Percentiles rank a stretch among this genome's conserved stretches.
Conservation (phyloP, 2,113 vertebrate species). For the Trematocara unimaculatum region DNA sequence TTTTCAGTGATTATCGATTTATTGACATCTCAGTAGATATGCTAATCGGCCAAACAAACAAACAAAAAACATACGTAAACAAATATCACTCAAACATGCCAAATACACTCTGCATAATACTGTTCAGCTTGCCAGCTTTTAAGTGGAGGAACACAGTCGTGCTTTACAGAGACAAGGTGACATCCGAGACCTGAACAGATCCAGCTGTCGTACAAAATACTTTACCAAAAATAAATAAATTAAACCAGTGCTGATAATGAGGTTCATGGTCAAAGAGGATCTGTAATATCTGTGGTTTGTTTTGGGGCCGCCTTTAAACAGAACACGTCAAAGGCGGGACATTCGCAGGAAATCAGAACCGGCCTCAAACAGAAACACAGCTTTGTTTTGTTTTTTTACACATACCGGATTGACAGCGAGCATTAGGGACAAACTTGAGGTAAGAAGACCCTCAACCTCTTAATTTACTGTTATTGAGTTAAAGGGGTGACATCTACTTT, state of each 20-base stretch:
- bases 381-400: not conserved
- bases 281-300: not conserved
- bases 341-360: not conserved
- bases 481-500: not conserved
- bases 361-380: not conserved
- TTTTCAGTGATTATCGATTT: not conserved
- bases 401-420: not conserved
- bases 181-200: constrained; percentile 3
- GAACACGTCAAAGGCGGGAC: not conserved
- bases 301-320: not conserved
- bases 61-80: not conserved
- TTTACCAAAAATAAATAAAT: constrained; percentile 29
- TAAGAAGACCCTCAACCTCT: constrained; percentile 4
- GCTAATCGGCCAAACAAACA: not conserved
- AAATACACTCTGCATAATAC: constrained; percentile 18
- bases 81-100: constrained; percentile 8
- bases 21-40: not conserved
- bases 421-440: not conserved
- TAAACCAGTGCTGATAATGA: not conserved
- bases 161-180: not conserved
- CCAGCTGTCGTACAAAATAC: constrained; percentile 26
- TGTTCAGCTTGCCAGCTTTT: constrained; percentile 6
- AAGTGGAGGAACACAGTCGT: not conserved
- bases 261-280: not conserved
- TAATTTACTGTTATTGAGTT: not conserved